phyloP scores from a whole-genome alignment of 2,797 vertebrate genomes.

The Perodicticus potto region DNA sequence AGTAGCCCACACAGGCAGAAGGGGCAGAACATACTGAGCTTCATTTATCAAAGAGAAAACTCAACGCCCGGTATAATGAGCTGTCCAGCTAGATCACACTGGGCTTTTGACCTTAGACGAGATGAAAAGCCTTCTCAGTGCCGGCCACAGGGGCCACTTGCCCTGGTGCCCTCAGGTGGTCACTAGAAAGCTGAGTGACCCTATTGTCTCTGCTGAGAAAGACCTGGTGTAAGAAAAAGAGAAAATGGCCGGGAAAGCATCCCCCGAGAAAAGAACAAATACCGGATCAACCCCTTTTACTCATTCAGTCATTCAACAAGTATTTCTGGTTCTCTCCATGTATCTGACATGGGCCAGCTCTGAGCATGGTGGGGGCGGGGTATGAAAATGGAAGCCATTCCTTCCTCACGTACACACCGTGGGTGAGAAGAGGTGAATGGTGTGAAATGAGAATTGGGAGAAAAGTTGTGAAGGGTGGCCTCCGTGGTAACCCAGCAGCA shows the following conservation, averaged over 20 bases:
- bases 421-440: neutral
- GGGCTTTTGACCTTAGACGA: neutral
- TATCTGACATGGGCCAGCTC: neutral
- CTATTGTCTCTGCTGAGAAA: neutral
- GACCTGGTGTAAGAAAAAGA: neutral
- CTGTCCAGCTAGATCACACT: neutral
- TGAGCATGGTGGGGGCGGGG: neutral
- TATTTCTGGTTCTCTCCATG: neutral
- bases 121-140: neutral
- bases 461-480: neutral
- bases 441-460: neutral
- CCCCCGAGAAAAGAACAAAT: neutral
- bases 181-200: slow-evolving; percentile 17
- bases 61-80: neutral
- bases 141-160: neutral
- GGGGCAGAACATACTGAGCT: neutral
- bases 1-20: neutral
- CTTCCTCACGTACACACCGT: neutral
- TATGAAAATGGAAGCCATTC: neutral
- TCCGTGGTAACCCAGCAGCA: neutral
- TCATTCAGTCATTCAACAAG: neutral
- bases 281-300: neutral
- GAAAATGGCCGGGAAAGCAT: neutral
- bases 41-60: slow-evolving; percentile 9
- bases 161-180: neutral